Conservation (phyloP, 1,140 invertebrate species). For the Tetramorium parvispinum region DNA sequence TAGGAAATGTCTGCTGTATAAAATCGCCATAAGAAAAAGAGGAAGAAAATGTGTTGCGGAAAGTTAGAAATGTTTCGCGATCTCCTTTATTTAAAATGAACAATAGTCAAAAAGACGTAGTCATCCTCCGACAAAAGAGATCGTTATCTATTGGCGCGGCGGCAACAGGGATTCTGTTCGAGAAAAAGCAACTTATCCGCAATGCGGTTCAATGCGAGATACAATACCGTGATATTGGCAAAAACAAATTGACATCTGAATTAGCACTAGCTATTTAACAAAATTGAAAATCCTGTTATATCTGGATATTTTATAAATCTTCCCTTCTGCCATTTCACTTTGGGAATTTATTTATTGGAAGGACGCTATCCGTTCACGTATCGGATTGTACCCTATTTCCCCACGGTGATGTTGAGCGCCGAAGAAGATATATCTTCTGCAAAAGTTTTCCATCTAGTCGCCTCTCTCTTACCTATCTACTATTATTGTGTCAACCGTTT, state of each 20-base stretch:
- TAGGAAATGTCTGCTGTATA: neutral
- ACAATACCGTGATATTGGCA: neutral
- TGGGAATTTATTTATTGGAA: slow-evolving; percentile 7
- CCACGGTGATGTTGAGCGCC: neutral
- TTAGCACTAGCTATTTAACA: slow-evolving; percentile 62
- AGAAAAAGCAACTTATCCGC: slow-evolving; percentile 29
- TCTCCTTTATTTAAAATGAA: slow-evolving; percentile 15
- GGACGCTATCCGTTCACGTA: slow-evolving; percentile 3
- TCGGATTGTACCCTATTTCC: neutral
- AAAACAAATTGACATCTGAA: slow-evolving; percentile 21
- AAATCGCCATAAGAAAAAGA: neutral
- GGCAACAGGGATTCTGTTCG: slow-evolving; percentile 8
- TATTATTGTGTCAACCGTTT: slow-evolving; percentile 52
- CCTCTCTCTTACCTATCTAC: neutral
- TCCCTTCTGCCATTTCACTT: neutral
- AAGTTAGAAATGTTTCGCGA: slow-evolving; percentile 30
- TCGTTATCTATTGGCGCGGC: neutral
- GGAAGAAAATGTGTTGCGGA: neutral
- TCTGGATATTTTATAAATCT: neutral
- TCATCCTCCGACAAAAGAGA: slow-evolving; percentile 20
- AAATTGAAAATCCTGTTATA: slow-evolving; percentile 50
- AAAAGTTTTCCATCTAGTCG: slow-evolving; percentile 41
- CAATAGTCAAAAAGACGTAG: slow-evolving; percentile 26
- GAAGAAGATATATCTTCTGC: slow-evolving; percentile 1
- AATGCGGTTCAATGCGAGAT: slow-evolving; percentile 9